Percentiles rank a stretch among this genome's conserved stretches.
Evolutionary conservation across 2,113 vertebrate species (phyloP).

Genomic region (Poeciliopsis turrubarensis): DNA sequence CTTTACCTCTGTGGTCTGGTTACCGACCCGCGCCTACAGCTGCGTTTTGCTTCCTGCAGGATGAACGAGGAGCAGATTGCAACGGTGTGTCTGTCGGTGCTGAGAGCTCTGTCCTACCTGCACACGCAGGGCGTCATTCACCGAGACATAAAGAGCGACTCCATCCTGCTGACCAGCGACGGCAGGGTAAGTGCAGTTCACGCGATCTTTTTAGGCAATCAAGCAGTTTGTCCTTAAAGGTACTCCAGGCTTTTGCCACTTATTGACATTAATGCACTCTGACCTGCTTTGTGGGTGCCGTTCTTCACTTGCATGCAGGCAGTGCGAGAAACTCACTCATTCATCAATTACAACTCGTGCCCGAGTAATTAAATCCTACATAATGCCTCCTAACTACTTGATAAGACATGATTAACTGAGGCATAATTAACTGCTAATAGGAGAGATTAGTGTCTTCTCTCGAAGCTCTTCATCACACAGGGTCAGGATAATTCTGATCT

Average conservation of each 20-base stretch:
- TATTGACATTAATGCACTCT: neutral
- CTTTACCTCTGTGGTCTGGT: neutral
- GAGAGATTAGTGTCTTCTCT: slow-evolving; percentile 56
- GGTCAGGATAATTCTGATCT: slow-evolving; percentile 54
- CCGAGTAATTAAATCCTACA: slow-evolving; percentile 74
- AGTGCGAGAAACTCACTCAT: slow-evolving; percentile 64
- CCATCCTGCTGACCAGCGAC: slow-evolving; percentile 96
- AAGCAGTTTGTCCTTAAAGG: neutral
- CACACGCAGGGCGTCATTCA: slow-evolving; percentile 98
- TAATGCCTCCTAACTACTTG: slow-evolving; percentile 69
- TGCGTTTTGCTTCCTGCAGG: slow-evolving; percentile 70
- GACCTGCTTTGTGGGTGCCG: slow-evolving; percentile 40
- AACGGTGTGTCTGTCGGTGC: slow-evolving; percentile 94
- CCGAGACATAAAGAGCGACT: slow-evolving; percentile 98
- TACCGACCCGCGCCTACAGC: neutral
- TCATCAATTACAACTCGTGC: slow-evolving; percentile 63
- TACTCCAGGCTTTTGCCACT: neutral
- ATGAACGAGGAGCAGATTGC: slow-evolving; percentile 99
- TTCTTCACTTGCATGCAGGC: slow-evolving; percentile 53
- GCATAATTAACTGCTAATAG: slow-evolving; percentile 66
- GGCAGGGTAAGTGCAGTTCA: slow-evolving; percentile 85
- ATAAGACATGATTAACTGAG: slow-evolving; percentile 71
- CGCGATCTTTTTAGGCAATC: neutral
- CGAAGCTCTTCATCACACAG: slow-evolving; percentile 45
- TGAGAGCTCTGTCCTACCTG: slow-evolving; percentile 94